Evolutionary conservation across 2,888 invertebrate species (phyloP).

Genomic region (Chloromyia formosa): DNA sequence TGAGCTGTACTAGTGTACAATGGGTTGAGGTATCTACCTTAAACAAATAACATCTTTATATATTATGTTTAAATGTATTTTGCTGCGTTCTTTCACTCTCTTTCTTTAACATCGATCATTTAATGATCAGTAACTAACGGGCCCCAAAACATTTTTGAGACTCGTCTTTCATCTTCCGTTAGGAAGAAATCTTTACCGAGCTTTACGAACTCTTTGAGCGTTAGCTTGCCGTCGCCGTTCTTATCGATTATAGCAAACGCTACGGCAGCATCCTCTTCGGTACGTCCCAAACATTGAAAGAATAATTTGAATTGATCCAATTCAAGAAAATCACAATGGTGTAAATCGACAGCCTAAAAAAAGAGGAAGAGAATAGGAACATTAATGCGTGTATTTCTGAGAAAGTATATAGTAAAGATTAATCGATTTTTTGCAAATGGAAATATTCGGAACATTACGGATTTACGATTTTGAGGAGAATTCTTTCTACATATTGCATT

Average conservation of each 20-base stretch:
- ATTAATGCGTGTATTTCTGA: no score
- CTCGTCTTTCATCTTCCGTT: conserved; percentile 76
- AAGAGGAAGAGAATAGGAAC: no score
- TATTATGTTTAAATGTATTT: no score
- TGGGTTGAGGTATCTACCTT: no score
- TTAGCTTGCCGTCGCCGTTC: conserved; percentile 80
- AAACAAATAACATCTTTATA: no score
- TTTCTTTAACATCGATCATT: neutral
- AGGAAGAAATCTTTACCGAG: conserved; percentile 83
- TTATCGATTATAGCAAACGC: conserved; percentile 82
- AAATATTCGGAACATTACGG: no score
- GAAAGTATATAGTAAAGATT: no score
- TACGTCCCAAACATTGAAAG: conserved; percentile 80
- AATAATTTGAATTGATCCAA: conserved; percentile 85
- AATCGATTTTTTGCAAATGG: no score
- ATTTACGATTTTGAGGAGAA: no score
- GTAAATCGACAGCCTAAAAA: conserved; percentile 80
- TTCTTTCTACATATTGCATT: no score
- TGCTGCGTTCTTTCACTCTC: no score
- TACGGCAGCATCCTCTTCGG: conserved; percentile 78
- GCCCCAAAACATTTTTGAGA: conserved; percentile 89
- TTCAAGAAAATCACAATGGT: conserved; percentile 79
- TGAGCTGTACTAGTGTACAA: neutral
- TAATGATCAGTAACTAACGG: conserved; percentile 63
- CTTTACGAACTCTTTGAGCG: conserved; percentile 80